Conservation (phyloP, 2,113 vertebrate species). For the Apteryx owenii region DNA sequence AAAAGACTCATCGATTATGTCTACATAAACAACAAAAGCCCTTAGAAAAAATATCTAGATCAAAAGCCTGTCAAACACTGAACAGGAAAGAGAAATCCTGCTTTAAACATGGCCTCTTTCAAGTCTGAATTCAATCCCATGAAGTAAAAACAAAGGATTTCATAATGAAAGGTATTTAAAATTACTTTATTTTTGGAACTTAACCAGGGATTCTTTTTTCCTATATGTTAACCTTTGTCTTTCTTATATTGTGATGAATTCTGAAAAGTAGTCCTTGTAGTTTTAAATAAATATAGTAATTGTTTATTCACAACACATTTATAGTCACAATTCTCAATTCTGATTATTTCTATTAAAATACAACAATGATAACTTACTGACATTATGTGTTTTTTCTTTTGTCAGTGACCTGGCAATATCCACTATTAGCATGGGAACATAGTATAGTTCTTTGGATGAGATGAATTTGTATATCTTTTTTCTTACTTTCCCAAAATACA, state of each 20-base stretch:
- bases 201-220: conserved; percentile 44
- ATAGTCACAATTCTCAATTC: neutral
- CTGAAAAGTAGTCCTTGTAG: neutral
- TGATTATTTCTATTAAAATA: neutral
- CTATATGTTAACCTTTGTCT: conserved; percentile 32
- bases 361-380: neutral
- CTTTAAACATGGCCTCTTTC: conserved; percentile 75
- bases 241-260: neutral
- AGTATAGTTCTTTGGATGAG: neutral
- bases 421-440: neutral
- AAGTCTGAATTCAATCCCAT: conserved; percentile 72
- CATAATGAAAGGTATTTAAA: conserved; percentile 71
- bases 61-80: conserved; percentile 75
- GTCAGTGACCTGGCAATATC: neutral
- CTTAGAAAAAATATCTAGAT: conserved; percentile 74
- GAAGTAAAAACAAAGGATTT: conserved; percentile 75
- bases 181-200: conserved; percentile 67
- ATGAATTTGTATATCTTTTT: neutral
- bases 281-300: neutral
- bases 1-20: conserved; percentile 77
- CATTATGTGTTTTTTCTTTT: neutral
- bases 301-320: neutral
- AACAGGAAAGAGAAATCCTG: conserved; percentile 74
- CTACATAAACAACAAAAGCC: conserved; percentile 75
- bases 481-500: neutral